phyloP scores from a whole-genome alignment of 1,140 invertebrate species.

The Episyrphus balteatus region DNA sequence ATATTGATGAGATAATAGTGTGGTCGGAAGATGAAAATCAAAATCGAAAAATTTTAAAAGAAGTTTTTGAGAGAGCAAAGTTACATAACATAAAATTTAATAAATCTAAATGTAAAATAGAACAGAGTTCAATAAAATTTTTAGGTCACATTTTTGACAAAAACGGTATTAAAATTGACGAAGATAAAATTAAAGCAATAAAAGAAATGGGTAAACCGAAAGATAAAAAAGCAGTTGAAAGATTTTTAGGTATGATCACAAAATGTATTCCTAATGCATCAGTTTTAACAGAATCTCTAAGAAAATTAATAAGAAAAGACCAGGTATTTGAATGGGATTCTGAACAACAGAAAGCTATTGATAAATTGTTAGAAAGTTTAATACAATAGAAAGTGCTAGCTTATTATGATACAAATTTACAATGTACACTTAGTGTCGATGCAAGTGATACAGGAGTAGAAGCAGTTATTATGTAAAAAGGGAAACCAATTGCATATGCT shows the following conservation, averaged over 20 bases:
- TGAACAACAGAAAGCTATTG: too few relatives aligned
- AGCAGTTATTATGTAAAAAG: too few relatives aligned
- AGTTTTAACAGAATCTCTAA: too few relatives aligned
- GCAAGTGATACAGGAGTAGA: too few relatives aligned
- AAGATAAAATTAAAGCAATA: constrained; percentile 16
- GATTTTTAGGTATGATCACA: constrained; percentile 15
- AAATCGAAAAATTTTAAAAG: constrained; percentile 12
- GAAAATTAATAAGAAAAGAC: too few relatives aligned
- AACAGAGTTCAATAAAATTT: constrained; percentile 21
- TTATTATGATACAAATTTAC: too few relatives aligned
- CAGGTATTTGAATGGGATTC: too few relatives aligned
- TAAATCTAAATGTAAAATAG: constrained; percentile 2
- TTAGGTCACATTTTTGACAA: constrained; percentile 17
- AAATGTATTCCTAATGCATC: too few relatives aligned
- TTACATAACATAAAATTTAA: constrained; percentile 1
- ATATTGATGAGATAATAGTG: constrained; percentile 25
- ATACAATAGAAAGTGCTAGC: too few relatives aligned
- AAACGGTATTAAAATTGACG: constrained; percentile 13
- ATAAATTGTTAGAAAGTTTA: too few relatives aligned
- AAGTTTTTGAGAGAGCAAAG: constrained; percentile 5
- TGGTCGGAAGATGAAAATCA: constrained; percentile 10
- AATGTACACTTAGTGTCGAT: too few relatives aligned
- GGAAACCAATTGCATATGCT: too few relatives aligned
- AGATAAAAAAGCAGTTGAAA: constrained; percentile 19
- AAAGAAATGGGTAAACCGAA: constrained; percentile 15